phyloP scores from a whole-genome alignment of 2,797 vertebrate species.

The Coluber constrictor region DNA sequence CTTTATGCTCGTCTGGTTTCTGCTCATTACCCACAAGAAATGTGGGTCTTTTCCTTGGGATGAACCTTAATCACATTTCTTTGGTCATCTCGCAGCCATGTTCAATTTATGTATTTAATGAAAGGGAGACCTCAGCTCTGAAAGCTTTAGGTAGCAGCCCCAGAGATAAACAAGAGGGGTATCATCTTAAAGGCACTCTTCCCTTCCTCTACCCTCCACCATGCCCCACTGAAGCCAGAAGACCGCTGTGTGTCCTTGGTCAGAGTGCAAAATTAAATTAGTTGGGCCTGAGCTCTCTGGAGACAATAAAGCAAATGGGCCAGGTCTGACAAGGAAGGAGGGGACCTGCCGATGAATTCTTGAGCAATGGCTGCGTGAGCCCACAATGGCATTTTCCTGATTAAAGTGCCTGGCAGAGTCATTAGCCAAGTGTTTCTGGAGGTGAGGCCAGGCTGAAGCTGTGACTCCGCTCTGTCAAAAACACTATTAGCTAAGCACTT shows the following conservation, averaged over 20 bases:
- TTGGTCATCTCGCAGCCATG: background rate
- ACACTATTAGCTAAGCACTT: conserved; percentile 5
- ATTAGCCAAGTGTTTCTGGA: conserved; percentile 35
- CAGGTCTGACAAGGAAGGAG: background rate
- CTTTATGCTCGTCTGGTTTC: background rate
- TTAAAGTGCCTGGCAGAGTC: conserved; percentile 35
- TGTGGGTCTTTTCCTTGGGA: background rate
- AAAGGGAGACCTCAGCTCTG: background rate
- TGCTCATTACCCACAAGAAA: background rate
- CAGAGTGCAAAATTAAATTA: conserved; percentile 33
- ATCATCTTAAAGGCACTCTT: background rate
- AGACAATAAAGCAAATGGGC: conserved; percentile 38
- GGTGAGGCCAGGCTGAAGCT: conserved; percentile 5
- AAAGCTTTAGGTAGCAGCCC: too few species aligned
- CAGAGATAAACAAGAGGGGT: background rate
- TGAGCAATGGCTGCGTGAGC: conserved; percentile 15
- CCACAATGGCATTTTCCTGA: conserved; percentile 22
- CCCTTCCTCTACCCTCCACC: background rate
- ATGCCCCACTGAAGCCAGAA: conserved; percentile 4
- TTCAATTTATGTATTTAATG: background rate
- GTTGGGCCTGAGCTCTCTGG: conserved; percentile 31
- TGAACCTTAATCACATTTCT: background rate
- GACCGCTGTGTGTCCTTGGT: conserved; percentile 23
- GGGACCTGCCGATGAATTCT: background rate
- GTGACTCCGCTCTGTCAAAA: background rate